phyloP scores from a whole-genome alignment of 2,888 invertebrate species.

The Chaetogeoica ovagalla region DNA sequence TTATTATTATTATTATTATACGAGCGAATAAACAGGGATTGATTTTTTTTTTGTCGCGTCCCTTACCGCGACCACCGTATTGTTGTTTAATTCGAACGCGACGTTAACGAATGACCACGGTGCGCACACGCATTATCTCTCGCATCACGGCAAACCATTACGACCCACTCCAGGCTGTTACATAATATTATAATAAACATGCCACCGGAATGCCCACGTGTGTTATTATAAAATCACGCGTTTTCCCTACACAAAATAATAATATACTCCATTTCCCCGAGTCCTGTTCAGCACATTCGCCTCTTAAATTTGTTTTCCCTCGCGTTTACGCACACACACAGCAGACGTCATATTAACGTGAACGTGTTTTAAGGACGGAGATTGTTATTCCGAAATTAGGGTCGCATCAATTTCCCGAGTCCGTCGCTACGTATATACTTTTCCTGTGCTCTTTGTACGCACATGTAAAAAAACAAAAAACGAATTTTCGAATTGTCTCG shows the following conservation, averaged over 20 bases:
- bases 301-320: too few relatives aligned
- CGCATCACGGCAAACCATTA: not conserved
- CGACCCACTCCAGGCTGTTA: not conserved
- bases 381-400: too few relatives aligned
- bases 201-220: not conserved
- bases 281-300: not conserved
- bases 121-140: too few relatives aligned
- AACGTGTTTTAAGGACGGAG: too few relatives aligned
- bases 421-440: too few relatives aligned
- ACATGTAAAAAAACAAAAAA: too few relatives aligned
- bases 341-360: too few relatives aligned
- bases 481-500: too few relatives aligned
- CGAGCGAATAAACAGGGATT: not conserved
- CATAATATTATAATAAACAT: not conserved
- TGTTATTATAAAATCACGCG: conserved; percentile 17
- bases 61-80: not conserved
- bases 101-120: conserved; percentile 30
- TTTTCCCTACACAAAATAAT: not conserved
- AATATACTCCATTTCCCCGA: conserved; percentile 5
- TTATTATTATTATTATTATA: too few relatives aligned
- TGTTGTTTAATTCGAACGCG: conserved; percentile 13
- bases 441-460: too few relatives aligned
- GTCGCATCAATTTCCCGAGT: too few relatives aligned
- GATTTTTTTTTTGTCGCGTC: not conserved
- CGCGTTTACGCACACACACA: too few relatives aligned